Conservation (phyloP, 2,888 invertebrate species). For the Hydrotaea cyrtoneurina region DNA sequence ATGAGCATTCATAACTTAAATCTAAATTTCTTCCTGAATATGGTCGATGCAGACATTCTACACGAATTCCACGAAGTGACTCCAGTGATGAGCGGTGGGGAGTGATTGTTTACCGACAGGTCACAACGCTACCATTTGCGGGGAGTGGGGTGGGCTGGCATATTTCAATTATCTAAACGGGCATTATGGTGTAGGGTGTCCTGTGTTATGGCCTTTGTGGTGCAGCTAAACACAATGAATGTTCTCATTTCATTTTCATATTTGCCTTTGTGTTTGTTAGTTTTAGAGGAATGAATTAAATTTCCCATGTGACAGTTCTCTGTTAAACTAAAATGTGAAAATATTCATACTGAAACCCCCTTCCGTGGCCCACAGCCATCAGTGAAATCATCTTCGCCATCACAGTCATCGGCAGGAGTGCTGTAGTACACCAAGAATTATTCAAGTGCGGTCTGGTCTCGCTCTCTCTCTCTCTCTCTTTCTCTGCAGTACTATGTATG, state of each 20-base stretch:
- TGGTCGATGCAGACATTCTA: too few relatives aligned
- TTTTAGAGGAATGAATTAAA: conserved; percentile 11
- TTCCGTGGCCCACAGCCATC: neutral
- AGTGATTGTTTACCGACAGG: too few relatives aligned
- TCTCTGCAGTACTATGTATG: neutral
- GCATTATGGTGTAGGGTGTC: neutral
- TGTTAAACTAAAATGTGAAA: conserved; percentile 34
- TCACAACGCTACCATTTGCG: too few relatives aligned
- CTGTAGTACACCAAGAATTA: conserved; percentile 3
- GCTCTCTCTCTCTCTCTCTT: neutral
- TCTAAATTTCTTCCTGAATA: too few relatives aligned
- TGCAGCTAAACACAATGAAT: neutral
- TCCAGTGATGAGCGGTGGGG: too few relatives aligned
- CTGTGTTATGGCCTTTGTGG: neutral
- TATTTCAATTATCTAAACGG: too few relatives aligned
- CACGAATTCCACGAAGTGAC: too few relatives aligned
- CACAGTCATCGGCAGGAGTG: neutral
- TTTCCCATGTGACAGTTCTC: conserved; percentile 51
- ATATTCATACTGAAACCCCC: conserved; percentile 22
- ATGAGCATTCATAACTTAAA: neutral
- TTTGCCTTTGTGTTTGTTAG: conserved; percentile 9
- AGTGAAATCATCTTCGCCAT: neutral
- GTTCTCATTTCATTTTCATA: conserved; percentile 3
- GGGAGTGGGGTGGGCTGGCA: too few relatives aligned
- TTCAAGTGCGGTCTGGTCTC: neutral